Base-by-base conservation (phyloP, 2,113 vertebrate species). In the Toxostoma redivivum region DNA sequence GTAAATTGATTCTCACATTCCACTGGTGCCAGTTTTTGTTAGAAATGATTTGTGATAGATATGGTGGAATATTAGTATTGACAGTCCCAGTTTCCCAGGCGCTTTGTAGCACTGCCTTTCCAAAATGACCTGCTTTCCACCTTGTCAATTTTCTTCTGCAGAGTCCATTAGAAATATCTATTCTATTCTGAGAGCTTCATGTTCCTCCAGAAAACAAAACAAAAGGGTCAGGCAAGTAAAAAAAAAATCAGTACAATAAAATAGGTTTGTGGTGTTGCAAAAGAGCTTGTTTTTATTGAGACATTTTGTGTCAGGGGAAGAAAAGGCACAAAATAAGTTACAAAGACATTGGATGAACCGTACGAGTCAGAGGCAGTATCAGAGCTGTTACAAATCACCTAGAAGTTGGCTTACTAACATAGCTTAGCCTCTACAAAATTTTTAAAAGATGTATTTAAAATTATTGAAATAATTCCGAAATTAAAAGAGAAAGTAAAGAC, bases 251-350 rank as follows among this genome's bases (percentile, higher is more conserved):
- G 64, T 37, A 73, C 85, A 94, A 80, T 71, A 89, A 90, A 71
- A 77, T 5, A 77, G 37, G 53, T 62, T 81, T 87, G 61, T 33
- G 67, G 40, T 87, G 85, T 65, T 92, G 86, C 74, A 92, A 91
- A 93, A 92, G 23, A 87, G 71, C 61, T 95, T 91, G 50, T 78
- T 91, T 97, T 97, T 97, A 97, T 96, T 97, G 94, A 96, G 51
- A 81, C 28, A 81, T 84, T 77, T 74, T 94, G 71, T 82, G 70
- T 92, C 24, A 53, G 20, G 47, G 65, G 40, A 87, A 82, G 72
- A 94, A 95, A 97, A 97, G 96, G 96, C 95, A 97, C 92, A 78
- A 95, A 97, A 60, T 87, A 95, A 96, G 44, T 94, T 90, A 95
- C 87, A 94, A 88, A 95, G 77, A 95, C 83, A 54, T 80, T n/a